Evolutionary conservation across 2,113 vertebrate genomes (phyloP).

Genomic region (Antechinus flavipes): DNA sequence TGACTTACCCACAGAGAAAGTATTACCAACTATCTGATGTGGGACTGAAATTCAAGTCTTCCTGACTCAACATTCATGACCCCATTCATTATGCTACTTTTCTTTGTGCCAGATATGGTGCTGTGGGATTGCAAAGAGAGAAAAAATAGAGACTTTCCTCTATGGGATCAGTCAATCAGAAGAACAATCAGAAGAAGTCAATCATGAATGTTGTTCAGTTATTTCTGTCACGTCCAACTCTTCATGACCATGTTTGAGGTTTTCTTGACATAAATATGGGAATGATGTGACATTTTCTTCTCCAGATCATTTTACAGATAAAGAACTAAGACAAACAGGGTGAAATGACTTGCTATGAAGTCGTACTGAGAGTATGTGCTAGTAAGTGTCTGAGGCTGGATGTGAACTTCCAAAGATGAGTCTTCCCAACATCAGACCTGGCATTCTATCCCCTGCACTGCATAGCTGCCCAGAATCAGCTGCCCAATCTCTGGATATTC

Average conservation of each 20-base stretch:
- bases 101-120: neutral
- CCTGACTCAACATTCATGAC: neutral
- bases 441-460: too few species aligned
- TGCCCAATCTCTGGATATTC: neutral
- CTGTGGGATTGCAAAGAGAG: neutral
- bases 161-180: neutral
- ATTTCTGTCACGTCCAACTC: too few species aligned
- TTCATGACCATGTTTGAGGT: too few species aligned
- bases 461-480: neutral
- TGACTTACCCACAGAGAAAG: neutral
- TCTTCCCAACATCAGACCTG: too few species aligned
- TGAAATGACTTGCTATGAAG: too few species aligned
- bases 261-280: too few species aligned
- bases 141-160: neutral
- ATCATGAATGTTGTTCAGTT: neutral
- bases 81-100: neutral
- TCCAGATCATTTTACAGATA: too few species aligned
- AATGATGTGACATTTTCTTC: too few species aligned
- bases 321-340: too few species aligned
- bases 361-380: too few species aligned
- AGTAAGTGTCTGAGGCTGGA: too few species aligned
- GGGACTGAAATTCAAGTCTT: neutral
- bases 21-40: neutral
- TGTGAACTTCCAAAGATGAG: too few species aligned
- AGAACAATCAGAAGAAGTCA: neutral